These are phyloP conservation scores for Noctilio leporinus DNA, from an alignment of 2,113 vertebrate genomes.

Conservation along the genomic window DNA sequence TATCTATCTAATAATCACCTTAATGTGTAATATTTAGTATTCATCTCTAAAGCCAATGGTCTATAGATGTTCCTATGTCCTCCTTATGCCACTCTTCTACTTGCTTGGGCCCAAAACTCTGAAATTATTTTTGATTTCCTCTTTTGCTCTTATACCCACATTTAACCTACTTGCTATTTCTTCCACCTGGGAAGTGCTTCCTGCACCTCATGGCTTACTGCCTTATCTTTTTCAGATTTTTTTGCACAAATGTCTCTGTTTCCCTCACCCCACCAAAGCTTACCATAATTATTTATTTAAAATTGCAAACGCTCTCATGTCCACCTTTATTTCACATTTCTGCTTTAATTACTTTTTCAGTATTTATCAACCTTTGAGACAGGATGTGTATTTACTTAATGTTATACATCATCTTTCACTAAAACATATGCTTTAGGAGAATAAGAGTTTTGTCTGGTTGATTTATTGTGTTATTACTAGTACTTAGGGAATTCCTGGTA, in stretches of 20 bases:
- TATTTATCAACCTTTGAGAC: background rate
- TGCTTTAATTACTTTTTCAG: background rate
- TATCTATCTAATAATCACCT: background rate
- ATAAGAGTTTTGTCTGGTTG: background rate
- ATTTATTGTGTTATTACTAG: background rate
- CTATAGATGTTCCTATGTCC: background rate
- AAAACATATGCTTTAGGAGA: background rate
- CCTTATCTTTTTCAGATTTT: background rate
- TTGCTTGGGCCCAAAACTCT: background rate
- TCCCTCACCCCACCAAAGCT: background rate
- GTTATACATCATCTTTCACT: background rate
- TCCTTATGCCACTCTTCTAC: background rate
- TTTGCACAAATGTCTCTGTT: background rate
- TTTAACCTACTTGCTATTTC: background rate
- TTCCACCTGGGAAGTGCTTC: background rate
- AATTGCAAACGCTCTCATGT: background rate
- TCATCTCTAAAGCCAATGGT: background rate
- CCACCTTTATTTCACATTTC: background rate
- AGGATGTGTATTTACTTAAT: background rate
- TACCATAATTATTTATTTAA: background rate
- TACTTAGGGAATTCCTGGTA: background rate
- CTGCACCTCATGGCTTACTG: background rate
- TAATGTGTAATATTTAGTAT: background rate
- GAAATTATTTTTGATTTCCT: background rate
- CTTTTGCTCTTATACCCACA: background rate